Evolutionary conservation across 1,140 invertebrate genomes (phyloP), one percentile per base, ranked within the genome.

Genomic region (Gonatopus flavifemur): DNA sequence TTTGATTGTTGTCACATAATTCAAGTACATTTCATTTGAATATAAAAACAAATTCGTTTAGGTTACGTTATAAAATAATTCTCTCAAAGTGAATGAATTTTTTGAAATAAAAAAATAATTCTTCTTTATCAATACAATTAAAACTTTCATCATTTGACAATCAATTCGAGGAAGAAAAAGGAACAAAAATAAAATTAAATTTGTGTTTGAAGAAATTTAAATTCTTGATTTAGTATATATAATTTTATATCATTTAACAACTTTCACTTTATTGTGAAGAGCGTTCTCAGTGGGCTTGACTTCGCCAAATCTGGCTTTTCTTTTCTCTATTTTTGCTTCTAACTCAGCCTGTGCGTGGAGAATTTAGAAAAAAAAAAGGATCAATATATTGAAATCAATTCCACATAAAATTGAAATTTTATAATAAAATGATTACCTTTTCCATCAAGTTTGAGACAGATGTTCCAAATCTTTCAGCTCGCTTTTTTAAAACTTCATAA

Each of bases 401-500:
- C 15, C 3, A 21, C 10, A 18, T 37, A 28, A 21, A 21, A 37
- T 3, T 8, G 10, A 9, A 36, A 35, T 36, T 41, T 21, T 2
- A 35, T 19, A 1, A 19, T 25, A 49, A n/a, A 38, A 47, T 52
- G 1, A 21, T 50, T 53, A 87, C 76, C 63, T 86, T 86, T 30
- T 83, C 80, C 72, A 87, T 82, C 20, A 84, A 76, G 32, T 81
- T 83, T 1, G 87, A 88, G n/a, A 87, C 84, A 9, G 84, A 85
- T 13, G 81, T 77, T 3, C 88, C 88, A 78, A 91, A 91, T 55
- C 88, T 78, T 74, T 89, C 85, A 20, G 86, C 86, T 46, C 88
- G 80, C 58, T 88, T 85, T 62, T 89, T 88, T 2, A 91, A 64
- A 20, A 86, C 81, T 32, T 89, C 87, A 35, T 84, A 79, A 28